phyloP scores from a whole-genome alignment of 2,113 vertebrate species.

The Ramphastos sulfuratus region DNA sequence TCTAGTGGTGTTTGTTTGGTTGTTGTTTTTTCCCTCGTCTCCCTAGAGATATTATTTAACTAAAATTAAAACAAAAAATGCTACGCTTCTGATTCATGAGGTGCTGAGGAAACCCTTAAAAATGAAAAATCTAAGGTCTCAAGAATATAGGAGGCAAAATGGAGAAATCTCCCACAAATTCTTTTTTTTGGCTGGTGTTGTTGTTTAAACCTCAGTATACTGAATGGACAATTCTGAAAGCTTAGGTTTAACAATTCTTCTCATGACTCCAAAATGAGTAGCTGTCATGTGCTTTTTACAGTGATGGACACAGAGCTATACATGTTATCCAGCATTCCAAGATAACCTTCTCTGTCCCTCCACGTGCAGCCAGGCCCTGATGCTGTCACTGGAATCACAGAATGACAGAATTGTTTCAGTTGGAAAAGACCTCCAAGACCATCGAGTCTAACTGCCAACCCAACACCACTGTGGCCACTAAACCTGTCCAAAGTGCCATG shows the following conservation, averaged over 20 bases:
- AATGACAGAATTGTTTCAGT: too few species aligned
- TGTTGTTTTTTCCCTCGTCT: too few species aligned
- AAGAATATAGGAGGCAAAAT: not conserved
- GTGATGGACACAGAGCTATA: not conserved
- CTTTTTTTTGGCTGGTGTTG: too few species aligned
- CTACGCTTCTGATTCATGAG: not conserved
- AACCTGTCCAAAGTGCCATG: too few species aligned
- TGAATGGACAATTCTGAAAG: conserved; percentile 6
- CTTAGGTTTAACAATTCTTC: not conserved
- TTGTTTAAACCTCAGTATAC: not conserved
- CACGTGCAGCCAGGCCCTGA: not conserved
- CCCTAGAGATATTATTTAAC: not conserved
- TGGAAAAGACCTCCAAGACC: too few species aligned
- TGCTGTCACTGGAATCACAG: not conserved
- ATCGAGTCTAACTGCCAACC: too few species aligned
- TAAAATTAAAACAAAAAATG: not conserved
- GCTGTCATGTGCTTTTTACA: not conserved
- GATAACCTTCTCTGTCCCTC: not conserved
- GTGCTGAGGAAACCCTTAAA: not conserved
- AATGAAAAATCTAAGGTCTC: not conserved
- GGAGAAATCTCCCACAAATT: not conserved
- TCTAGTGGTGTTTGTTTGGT: not conserved
- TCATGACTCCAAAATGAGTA: not conserved
- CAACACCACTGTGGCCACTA: too few species aligned
- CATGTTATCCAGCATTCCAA: not conserved